Evolutionary conservation across 2,888 invertebrate species (phyloP).

Genomic region (Parthenolecanium corni): DNA sequence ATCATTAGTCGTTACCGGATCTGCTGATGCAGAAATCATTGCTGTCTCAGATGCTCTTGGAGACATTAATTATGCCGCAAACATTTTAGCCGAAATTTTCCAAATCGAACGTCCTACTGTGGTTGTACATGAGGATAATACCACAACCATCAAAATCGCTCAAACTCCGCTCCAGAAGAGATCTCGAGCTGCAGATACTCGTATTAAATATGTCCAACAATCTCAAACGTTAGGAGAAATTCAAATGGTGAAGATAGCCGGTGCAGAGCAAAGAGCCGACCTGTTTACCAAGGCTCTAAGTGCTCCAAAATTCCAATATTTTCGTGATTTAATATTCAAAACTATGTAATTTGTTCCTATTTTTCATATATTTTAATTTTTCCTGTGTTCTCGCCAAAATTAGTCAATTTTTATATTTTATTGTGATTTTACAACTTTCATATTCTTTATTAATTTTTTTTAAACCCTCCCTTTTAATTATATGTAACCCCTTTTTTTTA

Average conservation of each 20-base stretch:
- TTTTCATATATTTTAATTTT: not conserved
- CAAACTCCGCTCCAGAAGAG: not conserved
- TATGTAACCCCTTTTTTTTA: not conserved
- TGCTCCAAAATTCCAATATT: not conserved
- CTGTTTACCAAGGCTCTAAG: not conserved
- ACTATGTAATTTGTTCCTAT: not conserved
- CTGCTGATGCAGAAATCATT: not conserved
- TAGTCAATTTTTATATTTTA: no score
- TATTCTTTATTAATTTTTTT: no score
- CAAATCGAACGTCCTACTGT: not conserved
- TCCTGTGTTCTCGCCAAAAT: no score
- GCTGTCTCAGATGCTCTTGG: not conserved
- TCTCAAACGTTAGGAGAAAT: not conserved
- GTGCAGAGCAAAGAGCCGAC: not conserved
- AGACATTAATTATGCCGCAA: not conserved
- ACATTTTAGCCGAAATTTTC: not conserved
- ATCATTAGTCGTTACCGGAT: not conserved
- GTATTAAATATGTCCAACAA: not conserved
- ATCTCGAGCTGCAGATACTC: not conserved
- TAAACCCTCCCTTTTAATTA: no score
- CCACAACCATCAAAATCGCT: not conserved
- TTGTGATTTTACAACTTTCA: no score
- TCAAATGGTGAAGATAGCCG: not conserved
- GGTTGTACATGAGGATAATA: not conserved
- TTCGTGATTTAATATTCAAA: not conserved